Base-by-base conservation (phyloP, 2,113 vertebrate species). In the Eublepharis macularius region DNA sequence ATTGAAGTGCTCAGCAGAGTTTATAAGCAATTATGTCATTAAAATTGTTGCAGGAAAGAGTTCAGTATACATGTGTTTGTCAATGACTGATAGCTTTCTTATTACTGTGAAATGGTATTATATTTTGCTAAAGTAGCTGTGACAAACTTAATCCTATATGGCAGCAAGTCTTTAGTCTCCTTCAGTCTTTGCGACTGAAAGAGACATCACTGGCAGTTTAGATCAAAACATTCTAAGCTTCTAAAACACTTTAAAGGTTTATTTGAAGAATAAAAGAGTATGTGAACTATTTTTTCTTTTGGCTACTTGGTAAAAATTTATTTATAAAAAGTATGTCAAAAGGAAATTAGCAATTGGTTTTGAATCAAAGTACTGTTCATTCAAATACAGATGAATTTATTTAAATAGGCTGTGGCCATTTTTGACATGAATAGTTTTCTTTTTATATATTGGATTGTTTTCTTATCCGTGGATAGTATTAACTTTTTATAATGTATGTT, bases 401-500 rank as follows among this genome's bases (percentile, higher is more conserved):
- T 72, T 60, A 68, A 90, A 65, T 9, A 76, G 82, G 34, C 79
- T 81, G 10, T 16, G 84, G 80, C 57, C 86, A 88, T 92, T 88
- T 89, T 65, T 80, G 78, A 76, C 75, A 51, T 65, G 72, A 89
- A 51, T 41, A 63, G 21, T 82, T 92, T 76, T 84, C 45, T 88
- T 89, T 82, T 89, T 87, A 41, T 47, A 83, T 54, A 47, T 17
- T 43, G 60, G 60, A 86, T 86, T 86, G 85, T 92, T 94, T 92
- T 92, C 83, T 77, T 92, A 41, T 14, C 75, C 54, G 32, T 47
- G 85, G 87, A 49, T 0, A 0, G 85, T 85, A 92, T 92, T 90
- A 82, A 91, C 85, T 92, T 91, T 92, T 92, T 90, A 49, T 82
- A 93, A 86, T 86, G 90, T 94, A 90, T 45, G 91, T 94, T 95